phyloP scores from a whole-genome alignment of 2,113 vertebrate species.

The Ifrita kowaldi region DNA sequence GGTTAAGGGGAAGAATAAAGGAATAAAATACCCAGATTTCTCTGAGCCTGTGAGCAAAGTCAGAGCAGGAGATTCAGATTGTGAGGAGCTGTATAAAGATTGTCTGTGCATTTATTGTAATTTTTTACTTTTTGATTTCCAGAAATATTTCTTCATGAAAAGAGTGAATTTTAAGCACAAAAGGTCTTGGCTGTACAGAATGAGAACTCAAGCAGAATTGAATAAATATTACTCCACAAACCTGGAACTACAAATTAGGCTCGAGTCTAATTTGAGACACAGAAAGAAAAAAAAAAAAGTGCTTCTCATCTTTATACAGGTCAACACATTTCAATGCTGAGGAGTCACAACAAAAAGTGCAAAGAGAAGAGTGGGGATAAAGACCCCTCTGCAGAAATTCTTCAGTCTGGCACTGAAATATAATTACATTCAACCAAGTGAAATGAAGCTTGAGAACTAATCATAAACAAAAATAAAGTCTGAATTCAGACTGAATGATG shows the following conservation, averaged over 20 bases:
- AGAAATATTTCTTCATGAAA: background rate
- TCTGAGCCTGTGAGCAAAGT: background rate
- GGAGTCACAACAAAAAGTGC: background rate
- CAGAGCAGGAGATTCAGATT: background rate
- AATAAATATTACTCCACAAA: background rate
- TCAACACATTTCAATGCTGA: background rate
- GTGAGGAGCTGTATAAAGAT: background rate
- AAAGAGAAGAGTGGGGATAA: background rate
- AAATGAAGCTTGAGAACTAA: background rate
- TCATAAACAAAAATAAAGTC: background rate
- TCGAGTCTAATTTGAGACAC: background rate
- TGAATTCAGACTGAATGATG: background rate
- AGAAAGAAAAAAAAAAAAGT: background rate
- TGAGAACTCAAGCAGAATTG: background rate
- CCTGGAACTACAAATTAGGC: background rate
- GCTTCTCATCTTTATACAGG: background rate
- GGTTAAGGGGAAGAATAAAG: background rate
- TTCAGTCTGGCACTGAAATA: background rate
- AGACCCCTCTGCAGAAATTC: background rate
- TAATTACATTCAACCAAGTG: background rate
- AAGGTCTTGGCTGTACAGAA: background rate
- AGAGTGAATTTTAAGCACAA: background rate
- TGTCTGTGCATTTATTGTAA: background rate
- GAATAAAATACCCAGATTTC: background rate
- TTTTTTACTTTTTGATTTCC: background rate